A percentile compares a stretch with the other conserved stretches of the same genome.
Evolutionary conservation across 2,113 vertebrate species (phyloP).

Genomic region (Silurus glanis): DNA sequence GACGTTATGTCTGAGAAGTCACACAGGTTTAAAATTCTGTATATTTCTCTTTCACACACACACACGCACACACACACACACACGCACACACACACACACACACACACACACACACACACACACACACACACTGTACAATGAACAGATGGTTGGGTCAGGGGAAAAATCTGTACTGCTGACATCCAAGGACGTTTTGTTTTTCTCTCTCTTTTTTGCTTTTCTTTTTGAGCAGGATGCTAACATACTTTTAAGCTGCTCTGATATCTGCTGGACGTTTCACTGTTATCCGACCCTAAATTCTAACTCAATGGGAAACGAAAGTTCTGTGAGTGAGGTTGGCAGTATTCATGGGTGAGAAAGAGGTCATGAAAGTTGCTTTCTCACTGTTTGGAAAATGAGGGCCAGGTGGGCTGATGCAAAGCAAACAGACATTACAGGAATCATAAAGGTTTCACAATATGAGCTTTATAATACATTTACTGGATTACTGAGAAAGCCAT

Average conservation of each 20-base stretch:
- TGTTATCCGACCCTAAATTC: background rate
- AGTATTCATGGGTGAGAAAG: slow-evolving; percentile 32
- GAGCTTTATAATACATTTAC: background rate
- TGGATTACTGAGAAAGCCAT: slow-evolving; percentile 2
- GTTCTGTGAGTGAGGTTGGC: background rate
- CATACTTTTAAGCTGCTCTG: background rate
- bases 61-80: slow-evolving; percentile 10
- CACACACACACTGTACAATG: slow-evolving; percentile 6
- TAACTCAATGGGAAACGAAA: background rate
- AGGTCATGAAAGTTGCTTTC: slow-evolving; percentile 32
- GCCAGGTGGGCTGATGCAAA: slow-evolving; percentile 7
- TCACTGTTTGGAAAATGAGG: slow-evolving; percentile 11
- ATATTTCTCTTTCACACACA: slow-evolving; percentile 17
- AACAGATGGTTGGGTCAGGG: slow-evolving; percentile 40
- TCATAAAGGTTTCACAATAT: slow-evolving; percentile 4
- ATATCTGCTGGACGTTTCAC: background rate
- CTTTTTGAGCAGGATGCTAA: background rate
- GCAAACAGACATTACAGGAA: slow-evolving; percentile 14
- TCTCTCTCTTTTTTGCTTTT: background rate
- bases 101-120: background rate
- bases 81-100: slow-evolving; percentile 13
- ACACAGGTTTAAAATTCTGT: background rate
- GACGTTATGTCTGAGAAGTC: slow-evolving; percentile 12
- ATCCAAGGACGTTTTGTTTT: background rate
- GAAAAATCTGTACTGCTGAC: slow-evolving; percentile 20